These are phyloP conservation scores for Dryas iulia DNA, from an alignment of 1,140 invertebrate genomes.

Conservation along the genomic window DNA sequence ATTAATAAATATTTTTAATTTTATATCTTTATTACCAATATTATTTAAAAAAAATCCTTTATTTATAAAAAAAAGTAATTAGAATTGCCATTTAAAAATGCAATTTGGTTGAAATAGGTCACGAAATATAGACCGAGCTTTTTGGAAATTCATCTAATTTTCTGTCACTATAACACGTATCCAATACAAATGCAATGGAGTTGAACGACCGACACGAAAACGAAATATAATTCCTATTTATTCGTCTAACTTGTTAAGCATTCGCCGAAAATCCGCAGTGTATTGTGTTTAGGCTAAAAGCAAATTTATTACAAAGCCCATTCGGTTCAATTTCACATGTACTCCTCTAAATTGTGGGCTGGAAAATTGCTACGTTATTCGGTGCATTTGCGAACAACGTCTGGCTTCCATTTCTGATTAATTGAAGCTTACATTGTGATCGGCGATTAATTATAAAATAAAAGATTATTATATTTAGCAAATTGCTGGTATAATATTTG, in stretches of 20 bases:
- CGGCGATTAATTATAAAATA: slow-evolving; percentile 25
- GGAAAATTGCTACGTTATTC: slow-evolving; percentile 37
- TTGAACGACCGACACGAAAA: slow-evolving; percentile 29
- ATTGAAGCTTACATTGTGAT: slow-evolving; percentile 33
- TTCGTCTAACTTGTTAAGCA: slow-evolving; percentile 28
- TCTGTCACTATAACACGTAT: not conserved
- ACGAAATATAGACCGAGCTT: not conserved
- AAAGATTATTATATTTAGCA: no score
- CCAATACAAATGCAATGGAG: slow-evolving; percentile 16
- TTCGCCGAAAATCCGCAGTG: slow-evolving; percentile 32
- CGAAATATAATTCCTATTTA: slow-evolving; percentile 31
- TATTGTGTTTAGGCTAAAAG: slow-evolving; percentile 20
- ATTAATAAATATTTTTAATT: no score
- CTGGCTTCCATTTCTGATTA: slow-evolving; percentile 39
- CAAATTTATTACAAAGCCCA: slow-evolving; percentile 8
- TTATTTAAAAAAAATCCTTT: not conserved
- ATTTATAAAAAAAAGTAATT: slow-evolving; percentile 8
- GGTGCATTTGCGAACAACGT: slow-evolving; percentile 35
- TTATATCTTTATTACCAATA: no score
- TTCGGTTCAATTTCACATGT: slow-evolving; percentile 24
- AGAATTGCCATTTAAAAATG: not conserved
- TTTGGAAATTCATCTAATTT: not conserved
- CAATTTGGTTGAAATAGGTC: not conserved
- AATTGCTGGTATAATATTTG: slow-evolving; percentile 11
- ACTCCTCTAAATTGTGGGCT: slow-evolving; percentile 27